Conservation (phyloP, 2,797 vertebrate species). For the Falco naumanni region DNA sequence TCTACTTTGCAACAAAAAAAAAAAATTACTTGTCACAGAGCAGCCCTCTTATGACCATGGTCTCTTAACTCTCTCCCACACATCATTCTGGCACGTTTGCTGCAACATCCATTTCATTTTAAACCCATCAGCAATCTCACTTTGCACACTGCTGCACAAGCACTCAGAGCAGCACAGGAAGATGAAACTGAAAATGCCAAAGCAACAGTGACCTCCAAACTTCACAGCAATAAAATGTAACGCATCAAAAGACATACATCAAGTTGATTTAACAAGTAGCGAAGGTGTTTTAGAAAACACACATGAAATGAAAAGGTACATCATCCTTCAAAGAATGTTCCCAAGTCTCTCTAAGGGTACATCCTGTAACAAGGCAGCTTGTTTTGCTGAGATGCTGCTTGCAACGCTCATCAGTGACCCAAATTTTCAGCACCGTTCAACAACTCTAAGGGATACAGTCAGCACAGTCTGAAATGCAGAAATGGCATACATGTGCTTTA, state of each 20-base stretch:
- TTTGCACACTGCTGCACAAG: not conserved
- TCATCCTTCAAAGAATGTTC: not conserved
- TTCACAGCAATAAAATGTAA: not conserved
- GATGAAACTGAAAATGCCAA: not conserved
- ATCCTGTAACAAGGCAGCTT: not conserved
- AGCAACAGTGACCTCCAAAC: not conserved
- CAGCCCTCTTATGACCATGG: not conserved
- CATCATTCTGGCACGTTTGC: conserved; percentile 18
- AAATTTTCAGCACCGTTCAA: not conserved
- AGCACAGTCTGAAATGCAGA: not conserved
- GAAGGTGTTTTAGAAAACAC: not conserved
- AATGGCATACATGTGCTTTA: not conserved
- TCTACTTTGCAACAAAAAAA: not conserved
- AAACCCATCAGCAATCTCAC: not conserved
- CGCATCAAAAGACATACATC: not conserved
- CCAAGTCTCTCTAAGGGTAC: not conserved
- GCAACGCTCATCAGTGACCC: not conserved
- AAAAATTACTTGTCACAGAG: not conserved
- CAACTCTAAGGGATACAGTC: not conserved
- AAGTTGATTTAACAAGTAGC: not conserved
- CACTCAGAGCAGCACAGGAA: not conserved
- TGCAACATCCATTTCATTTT: conserved; percentile 29
- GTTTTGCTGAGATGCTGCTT: not conserved
- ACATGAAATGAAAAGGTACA: not conserved
- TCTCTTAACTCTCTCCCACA: conserved; percentile 37